A percentile compares a stretch with the other conserved stretches of the same genome.
These are phyloP conservation scores for Pocillopora verrucosa DNA, from an alignment of 64 coral and sea anemone species.

Conservation along the genomic window DNA sequence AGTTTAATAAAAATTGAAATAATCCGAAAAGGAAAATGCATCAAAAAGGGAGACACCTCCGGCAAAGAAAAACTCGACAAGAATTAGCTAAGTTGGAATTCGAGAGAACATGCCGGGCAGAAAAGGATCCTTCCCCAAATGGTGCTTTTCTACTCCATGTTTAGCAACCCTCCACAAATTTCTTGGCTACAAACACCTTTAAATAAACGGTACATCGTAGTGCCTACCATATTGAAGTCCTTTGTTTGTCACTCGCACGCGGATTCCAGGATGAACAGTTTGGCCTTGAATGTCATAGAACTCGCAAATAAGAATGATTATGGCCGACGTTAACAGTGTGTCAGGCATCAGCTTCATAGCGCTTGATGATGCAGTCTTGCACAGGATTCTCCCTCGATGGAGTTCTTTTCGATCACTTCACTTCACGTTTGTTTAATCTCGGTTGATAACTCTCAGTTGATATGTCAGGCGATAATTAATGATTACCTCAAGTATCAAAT, in stretches of 20 bases:
- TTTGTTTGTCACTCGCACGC: conserved; percentile 9
- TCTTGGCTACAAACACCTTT: background rate
- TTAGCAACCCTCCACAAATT: no score
- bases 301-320: background rate
- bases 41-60: no score
- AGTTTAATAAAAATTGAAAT: no score
- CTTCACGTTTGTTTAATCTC: background rate
- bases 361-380: background rate
- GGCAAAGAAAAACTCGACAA: no score
- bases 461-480: background rate
- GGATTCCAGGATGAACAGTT: conserved; percentile 7
- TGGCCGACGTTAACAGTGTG: background rate
- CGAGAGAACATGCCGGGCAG: no score
- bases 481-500: background rate
- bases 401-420: background rate
- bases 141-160: no score
- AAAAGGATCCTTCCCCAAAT: no score
- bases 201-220: background rate
- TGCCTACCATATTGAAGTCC: conserved; percentile 19
- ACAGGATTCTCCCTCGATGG: background rate
- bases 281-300: background rate
- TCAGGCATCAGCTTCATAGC: background rate
- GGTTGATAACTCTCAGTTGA: background rate
- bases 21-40: no score
- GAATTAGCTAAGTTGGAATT: no score